Evolutionary conservation across 2,113 vertebrate species (phyloP).

Genomic region (Vidua macroura): DNA sequence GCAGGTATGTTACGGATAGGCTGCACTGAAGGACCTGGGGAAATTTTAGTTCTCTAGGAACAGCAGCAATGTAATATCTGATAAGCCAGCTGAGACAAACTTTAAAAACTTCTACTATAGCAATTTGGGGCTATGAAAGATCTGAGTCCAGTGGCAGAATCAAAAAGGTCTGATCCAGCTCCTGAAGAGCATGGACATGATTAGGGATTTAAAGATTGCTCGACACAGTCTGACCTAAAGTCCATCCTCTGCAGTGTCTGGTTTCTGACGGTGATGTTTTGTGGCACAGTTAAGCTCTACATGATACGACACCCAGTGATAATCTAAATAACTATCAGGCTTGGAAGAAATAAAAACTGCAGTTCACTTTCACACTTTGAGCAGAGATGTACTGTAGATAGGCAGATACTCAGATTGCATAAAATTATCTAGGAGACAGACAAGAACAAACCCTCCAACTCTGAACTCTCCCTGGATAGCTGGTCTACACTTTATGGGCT

Average conservation of each 20-base stretch:
- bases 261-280: neutral
- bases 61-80: constrained; percentile 16
- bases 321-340: neutral
- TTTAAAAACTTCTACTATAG: neutral
- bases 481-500: neutral
- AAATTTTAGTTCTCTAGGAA: constrained; percentile 36
- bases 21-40: constrained; percentile 33
- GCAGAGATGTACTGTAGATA: neutral
- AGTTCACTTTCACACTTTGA: neutral
- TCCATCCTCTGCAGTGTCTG: neutral
- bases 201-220: neutral
- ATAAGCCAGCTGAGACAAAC: neutral
- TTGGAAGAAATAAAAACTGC: constrained; percentile 2
- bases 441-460: neutral
- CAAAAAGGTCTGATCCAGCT: neutral
- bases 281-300: neutral
- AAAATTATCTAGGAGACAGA: neutral
- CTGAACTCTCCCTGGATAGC: neutral
- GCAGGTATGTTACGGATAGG: constrained; percentile 57
- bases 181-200: neutral
- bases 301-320: neutral
- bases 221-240: neutral
- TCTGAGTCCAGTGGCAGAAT: neutral
- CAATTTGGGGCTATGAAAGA: neutral
- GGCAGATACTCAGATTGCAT: neutral